Percentiles rank a stretch among this genome's conserved stretches.
phyloP scores from a whole-genome alignment of 2,797 vertebrate genomes.

The Babyrousa celebensis region DNA sequence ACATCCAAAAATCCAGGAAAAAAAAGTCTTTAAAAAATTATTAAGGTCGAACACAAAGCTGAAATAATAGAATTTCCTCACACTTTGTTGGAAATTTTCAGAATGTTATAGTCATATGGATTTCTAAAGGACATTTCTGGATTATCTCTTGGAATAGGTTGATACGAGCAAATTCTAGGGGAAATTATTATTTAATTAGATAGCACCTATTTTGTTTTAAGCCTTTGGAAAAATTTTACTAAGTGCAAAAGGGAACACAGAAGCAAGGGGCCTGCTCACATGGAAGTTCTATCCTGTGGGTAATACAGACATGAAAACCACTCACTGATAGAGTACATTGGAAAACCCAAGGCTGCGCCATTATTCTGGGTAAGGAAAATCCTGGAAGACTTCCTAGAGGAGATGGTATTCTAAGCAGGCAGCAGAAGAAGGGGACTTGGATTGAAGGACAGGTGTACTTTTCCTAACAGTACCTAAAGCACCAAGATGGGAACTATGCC shows the following conservation, averaged over 20 bases:
- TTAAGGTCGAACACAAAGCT: background rate
- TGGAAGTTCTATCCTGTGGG: background rate
- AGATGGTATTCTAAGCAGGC: background rate
- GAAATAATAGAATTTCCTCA: conserved; percentile 16
- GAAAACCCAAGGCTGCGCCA: background rate
- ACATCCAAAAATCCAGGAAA: conserved; percentile 57
- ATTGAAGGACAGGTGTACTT: background rate
- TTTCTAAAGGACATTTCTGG: conserved; percentile 58
- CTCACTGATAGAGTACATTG: background rate
- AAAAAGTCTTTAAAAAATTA: conserved; percentile 34
- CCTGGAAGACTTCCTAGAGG: background rate
- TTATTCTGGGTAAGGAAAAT: background rate
- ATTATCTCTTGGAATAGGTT: conserved; percentile 44
- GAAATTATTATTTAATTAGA: conserved; percentile 36
- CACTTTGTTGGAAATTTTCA: conserved; percentile 34
- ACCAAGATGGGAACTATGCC: no score
- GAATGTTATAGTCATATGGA: background rate
- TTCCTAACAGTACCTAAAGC: background rate
- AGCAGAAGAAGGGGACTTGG: background rate
- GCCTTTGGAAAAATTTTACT: conserved; percentile 5
- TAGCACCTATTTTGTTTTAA: conserved; percentile 25
- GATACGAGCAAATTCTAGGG: background rate
- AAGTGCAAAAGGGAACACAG: background rate
- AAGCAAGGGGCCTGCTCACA: background rate
- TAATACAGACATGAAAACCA: background rate